A percentile compares a stretch with the other conserved stretches of the same genome.
phyloP scores from a whole-genome alignment of 1,140 invertebrate genomes.

The Aphelinus certus region DNA sequence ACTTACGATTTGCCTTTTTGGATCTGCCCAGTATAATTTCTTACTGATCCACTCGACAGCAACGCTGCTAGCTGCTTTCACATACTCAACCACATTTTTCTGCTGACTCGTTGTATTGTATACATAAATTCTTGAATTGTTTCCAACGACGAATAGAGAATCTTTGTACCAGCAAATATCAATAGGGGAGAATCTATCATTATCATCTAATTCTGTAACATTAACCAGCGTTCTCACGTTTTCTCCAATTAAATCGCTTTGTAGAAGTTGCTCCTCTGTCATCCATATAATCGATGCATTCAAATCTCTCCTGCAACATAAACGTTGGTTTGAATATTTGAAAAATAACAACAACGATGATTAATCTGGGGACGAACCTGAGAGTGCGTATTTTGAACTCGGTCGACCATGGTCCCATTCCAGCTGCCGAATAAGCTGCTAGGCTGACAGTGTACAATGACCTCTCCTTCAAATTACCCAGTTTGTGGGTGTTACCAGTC shows the following conservation, averaged over 20 bases:
- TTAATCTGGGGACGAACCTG: conserved; percentile 45
- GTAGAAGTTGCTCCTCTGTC: conserved; percentile 73
- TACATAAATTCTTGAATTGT: conserved; percentile 75
- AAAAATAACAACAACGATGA: too few relatives aligned
- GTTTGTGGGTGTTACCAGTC: conserved; percentile 70
- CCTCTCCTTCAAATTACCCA: conserved; percentile 75
- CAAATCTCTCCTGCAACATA: conserved; percentile 56
- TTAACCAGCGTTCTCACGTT: conserved; percentile 73
- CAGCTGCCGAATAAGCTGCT: conserved; percentile 78
- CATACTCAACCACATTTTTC: conserved; percentile 69
- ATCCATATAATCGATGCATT: conserved; percentile 77
- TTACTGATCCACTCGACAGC: conserved; percentile 90
- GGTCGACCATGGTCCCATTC: conserved; percentile 82
- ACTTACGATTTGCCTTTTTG: conserved; percentile 80
- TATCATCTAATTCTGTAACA: conserved; percentile 64
- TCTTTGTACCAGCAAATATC: conserved; percentile 78
- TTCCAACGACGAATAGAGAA: conserved; percentile 77
- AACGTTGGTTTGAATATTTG: not conserved
- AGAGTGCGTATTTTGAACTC: conserved; percentile 78
- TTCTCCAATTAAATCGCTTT: conserved; percentile 79
- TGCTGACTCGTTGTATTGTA: conserved; percentile 74
- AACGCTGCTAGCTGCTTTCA: conserved; percentile 77
- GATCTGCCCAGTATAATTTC: conserved; percentile 90
- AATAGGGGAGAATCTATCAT: conserved; percentile 68
- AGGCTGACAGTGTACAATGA: conserved; percentile 82